phyloP scores from a whole-genome alignment of 2,888 invertebrate genomes.

The Calephelis perditalis region DNA sequence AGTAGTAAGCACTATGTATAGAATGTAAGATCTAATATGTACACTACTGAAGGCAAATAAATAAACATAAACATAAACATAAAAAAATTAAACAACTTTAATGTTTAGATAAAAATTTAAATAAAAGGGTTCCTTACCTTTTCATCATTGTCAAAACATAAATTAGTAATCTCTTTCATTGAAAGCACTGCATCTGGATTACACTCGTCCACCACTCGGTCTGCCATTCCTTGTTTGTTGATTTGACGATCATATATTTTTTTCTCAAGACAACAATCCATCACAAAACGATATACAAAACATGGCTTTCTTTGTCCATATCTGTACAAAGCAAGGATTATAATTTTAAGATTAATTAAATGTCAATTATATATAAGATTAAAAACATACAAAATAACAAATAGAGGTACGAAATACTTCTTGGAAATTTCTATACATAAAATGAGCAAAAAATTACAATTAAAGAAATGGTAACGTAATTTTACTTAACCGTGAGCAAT shows the following conservation, averaged over 20 bases:
- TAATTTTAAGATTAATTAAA: neutral
- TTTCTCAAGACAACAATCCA: slow-evolving; percentile 97
- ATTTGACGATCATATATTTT: slow-evolving; percentile 99
- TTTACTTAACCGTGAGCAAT: too few relatives aligned
- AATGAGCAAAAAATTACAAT: too few relatives aligned
- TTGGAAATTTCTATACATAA: too few relatives aligned
- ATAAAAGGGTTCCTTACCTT: slow-evolving; percentile 45
- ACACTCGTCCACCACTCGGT: slow-evolving; percentile 98
- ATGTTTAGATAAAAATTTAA: neutral
- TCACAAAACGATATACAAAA: slow-evolving; percentile 96
- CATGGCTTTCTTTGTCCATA: slow-evolving; percentile 97
- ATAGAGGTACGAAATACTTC: too few relatives aligned
- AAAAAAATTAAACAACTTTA: too few relatives aligned
- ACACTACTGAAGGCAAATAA: too few relatives aligned
- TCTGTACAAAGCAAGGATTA: slow-evolving; percentile 46
- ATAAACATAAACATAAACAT: too few relatives aligned
- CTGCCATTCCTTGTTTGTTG: slow-evolving; percentile 98
- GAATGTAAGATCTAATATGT: too few relatives aligned
- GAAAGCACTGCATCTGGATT: slow-evolving; percentile 96
- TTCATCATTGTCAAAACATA: slow-evolving; percentile 94
- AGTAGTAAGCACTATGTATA: too few relatives aligned
- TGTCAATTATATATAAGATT: slow-evolving; percentile 1
- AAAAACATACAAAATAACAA: too few relatives aligned
- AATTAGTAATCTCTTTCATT: slow-evolving; percentile 91
- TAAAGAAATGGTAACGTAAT: too few relatives aligned